Base-by-base conservation (phyloP, 1,140 invertebrate genomes). In the Zophobas atratus region DNA sequence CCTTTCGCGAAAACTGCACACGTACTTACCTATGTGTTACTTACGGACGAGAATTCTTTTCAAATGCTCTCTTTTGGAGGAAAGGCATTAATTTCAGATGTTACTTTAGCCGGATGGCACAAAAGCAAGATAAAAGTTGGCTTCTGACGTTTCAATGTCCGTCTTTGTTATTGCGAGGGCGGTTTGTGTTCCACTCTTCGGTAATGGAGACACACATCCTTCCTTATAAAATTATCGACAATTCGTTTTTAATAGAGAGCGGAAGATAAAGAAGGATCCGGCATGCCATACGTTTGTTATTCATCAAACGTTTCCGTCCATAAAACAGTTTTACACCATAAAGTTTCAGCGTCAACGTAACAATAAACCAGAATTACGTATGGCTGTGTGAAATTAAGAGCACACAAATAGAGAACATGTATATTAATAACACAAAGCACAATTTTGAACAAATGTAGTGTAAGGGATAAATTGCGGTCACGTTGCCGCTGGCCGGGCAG, bases 351-450 rank as follows among this genome's bases (percentile, higher is more conserved):
- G 60, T 67, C 38, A 43, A 67, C 60, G 60, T 36, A 67, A 67
- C 60, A 67, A 67, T 67, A 67, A 67, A 67, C 39, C 60, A 67
- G 60, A 43, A 43, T 43, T 67, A 67, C 60, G 60, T 67, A 67
- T 67, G 60, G 60, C 8, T 1, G 60, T 43, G 39, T 41, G 60
- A 67, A 67, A 67, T 67, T 67, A 67, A 67, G 60, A 67, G 60
- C 60, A 67, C 60, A 67, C 60, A 67, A 67, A 67, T 67, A 67
- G 60, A 67, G 60, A 41, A 67, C 60, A 67, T 67, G 60, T 67
- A 67, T 67, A 67, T 67, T 67, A 67, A 67, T 67, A 67, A 67
- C 60, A 67, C 60, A 67, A 67, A 67, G 60, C 60, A 67, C 60
- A 67, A 67, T 67, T 67, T 67, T 67, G 60, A 67, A 67, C 60